Base-by-base conservation (phyloP, 2,797 vertebrate genomes). In the Oophaga sylvatica region DNA sequence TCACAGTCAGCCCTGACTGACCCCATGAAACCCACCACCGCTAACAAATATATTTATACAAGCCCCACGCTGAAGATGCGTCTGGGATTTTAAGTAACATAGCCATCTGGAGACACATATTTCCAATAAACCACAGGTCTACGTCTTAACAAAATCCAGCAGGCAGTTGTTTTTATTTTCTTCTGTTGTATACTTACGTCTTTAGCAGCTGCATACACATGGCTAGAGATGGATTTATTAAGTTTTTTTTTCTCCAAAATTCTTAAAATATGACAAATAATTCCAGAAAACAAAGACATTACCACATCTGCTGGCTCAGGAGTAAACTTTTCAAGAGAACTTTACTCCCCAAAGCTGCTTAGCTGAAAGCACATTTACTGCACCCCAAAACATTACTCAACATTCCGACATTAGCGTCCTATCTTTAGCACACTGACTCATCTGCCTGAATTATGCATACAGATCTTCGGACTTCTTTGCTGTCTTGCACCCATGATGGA, bases 61-160 rank as follows among this genome's bases (percentile, higher is more conserved):
- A 80, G 45, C 71, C 62, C 85, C 53, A 63, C 45, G 62, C 15
- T 59, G 17, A 15, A 80, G 85, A 80, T 86, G 57, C 29, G 26
- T 68, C 13, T 81, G 79, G 35, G 67, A 75, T 81, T 35, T 76
- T 81, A 76, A 87, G 85, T 79, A 87, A 20, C 22, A 12, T 26
- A 62, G 68, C 85, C 79, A 87, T 87, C 85, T 81, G 85, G 85
- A 81, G 59, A 87, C 63, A 63, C 41, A 48, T 73, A 73, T 20
- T 60, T 68, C 31, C 57, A 87, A 45, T 63, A 73, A 84, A 81
- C 79, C 85, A 87, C 79, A 81, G 79, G 12, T 48, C 57, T 71
- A 62, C 13, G 35, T 60, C 56, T 81, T 81, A 80, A 87, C 35
- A 48, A 81, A 81, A 81, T 76, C 79, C 83, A 78, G n/a, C 60